Evolutionary conservation across 2,888 invertebrate genomes (phyloP).

Genomic region (Dichetophora obliterata): DNA sequence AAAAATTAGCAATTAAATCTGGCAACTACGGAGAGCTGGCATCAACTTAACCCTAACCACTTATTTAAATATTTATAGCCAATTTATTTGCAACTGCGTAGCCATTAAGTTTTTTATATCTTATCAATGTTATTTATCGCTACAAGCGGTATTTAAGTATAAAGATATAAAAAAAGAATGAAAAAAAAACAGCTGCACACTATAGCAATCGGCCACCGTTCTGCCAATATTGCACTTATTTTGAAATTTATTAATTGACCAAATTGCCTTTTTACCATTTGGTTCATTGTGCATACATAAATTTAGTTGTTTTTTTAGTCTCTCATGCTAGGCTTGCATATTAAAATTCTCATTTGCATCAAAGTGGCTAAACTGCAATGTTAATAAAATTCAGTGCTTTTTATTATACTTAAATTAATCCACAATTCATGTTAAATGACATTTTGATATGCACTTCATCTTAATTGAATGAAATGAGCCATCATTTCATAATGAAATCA

Average conservation of each 20-base stretch:
- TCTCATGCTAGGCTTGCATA: neutral
- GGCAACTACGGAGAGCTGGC: neutral
- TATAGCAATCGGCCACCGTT: neutral
- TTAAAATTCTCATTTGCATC: neutral
- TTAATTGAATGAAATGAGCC: conserved; percentile 57
- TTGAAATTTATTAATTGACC: conserved; percentile 25
- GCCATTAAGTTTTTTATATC: conserved; percentile 7
- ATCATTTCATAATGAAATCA: conserved; percentile 44
- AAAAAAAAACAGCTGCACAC: neutral
- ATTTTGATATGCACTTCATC: conserved; percentile 57
- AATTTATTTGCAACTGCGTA: conserved; percentile 11
- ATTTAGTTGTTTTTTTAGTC: no score
- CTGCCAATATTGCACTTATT: conserved; percentile 4
- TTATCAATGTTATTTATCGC: conserved; percentile 30
- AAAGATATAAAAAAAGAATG: neutral
- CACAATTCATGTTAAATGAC: conserved; percentile 56
- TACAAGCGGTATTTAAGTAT: neutral
- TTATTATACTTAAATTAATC: conserved; percentile 48
- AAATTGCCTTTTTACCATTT: conserved; percentile 4
- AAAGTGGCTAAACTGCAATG: neutral
- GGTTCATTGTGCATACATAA: no score
- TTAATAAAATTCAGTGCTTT: conserved; percentile 28
- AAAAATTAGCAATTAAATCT: neutral
- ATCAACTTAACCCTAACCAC: neutral
- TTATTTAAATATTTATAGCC: neutral